Conservation (phyloP, 1,140 invertebrate genomes). For the Venturia canescens region DNA sequence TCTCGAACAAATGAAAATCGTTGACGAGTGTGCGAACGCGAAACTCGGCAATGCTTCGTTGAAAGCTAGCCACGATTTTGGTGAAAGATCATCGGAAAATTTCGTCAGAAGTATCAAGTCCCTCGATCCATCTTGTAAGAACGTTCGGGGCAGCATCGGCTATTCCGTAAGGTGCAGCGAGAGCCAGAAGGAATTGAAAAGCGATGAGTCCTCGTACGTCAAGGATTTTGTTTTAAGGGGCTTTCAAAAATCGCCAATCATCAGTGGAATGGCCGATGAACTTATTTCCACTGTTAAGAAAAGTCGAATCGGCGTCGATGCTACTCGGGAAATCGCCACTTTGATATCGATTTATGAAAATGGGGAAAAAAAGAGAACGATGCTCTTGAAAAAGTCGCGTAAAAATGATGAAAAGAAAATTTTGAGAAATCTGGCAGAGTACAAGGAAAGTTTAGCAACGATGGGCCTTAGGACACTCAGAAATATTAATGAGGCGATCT, state of each 20-base stretch:
- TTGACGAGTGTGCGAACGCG: conserved; percentile 43
- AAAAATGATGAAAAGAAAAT: conserved; percentile 40
- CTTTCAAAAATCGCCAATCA: conserved; percentile 27
- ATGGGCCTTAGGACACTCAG: conserved; percentile 36
- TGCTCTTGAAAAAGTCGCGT: conserved; percentile 44
- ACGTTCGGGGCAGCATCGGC: neutral
- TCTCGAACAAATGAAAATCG: conserved; percentile 45
- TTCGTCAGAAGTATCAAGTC: conserved; percentile 35
- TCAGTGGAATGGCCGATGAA: conserved; percentile 43
- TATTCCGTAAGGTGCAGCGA: conserved; percentile 17
- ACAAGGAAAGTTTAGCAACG: conserved; percentile 40
- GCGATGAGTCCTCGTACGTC: conserved; percentile 11
- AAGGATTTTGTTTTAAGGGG: conserved; percentile 7
- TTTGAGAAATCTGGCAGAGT: conserved; percentile 43
- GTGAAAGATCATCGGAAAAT: neutral
- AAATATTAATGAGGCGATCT: conserved; percentile 19
- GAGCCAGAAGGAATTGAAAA: neutral
- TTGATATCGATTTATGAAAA: conserved; percentile 37
- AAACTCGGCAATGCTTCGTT: conserved; percentile 41
- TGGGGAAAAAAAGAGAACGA: conserved; percentile 34
- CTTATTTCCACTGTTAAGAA: conserved; percentile 46
- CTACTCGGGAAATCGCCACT: conserved; percentile 31
- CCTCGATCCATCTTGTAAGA: conserved; percentile 51
- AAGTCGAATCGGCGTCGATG: conserved; percentile 28
- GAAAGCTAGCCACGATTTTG: neutral